Base-by-base conservation (phyloP, 1,140 invertebrate genomes). In the Drosophila littoralis region DNA sequence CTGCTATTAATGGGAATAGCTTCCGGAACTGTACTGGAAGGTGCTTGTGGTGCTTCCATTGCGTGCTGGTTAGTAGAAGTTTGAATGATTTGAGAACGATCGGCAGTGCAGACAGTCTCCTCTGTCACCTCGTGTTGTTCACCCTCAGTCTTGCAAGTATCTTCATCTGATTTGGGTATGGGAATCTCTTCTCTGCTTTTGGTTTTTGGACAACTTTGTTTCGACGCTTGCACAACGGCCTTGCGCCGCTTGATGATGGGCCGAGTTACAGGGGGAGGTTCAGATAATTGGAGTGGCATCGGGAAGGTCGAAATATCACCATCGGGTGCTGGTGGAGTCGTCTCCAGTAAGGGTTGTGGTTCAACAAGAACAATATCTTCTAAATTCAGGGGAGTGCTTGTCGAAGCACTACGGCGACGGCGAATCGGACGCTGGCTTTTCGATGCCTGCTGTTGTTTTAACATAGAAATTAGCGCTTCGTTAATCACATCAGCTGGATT, bases 291-390 rank as follows among this genome's bases (percentile, higher is more conserved):
- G 2, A 45, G 4, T 38, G 81, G 73, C n/a, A 67, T 33, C 42
- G 46, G 57, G 9, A 75, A 58, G 4, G 45, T 17, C 7, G 40
- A 28, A 12, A 45, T 42, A 6, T 54, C 15, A 32, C 7, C 7
- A 12, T 45, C 48, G 52, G 45, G 7, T 45, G 6, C 10, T 63
- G 38, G 2, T 0, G 36, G n/a, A 6, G 12, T 8, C 51, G 12
- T 8, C 51, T 80, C 73, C 0, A 80, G 22, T 13, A 55, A 50
- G 6, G 84, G 70, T 51, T 86, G 79, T 1, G 90, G 90, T 54
- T 91, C 90, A 50, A 91, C 73, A 5, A 91, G 61, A 33, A 90
- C 77, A 57, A 91, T 88, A 45, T 91, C 90, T 45, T 91, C 90
- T 12, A 91, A 61, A 55, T 90, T 85, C 3, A 76, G 17, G 7